Conservation (phyloP, 2,797 vertebrate species). For the Enteromius fasciolatus region DNA sequence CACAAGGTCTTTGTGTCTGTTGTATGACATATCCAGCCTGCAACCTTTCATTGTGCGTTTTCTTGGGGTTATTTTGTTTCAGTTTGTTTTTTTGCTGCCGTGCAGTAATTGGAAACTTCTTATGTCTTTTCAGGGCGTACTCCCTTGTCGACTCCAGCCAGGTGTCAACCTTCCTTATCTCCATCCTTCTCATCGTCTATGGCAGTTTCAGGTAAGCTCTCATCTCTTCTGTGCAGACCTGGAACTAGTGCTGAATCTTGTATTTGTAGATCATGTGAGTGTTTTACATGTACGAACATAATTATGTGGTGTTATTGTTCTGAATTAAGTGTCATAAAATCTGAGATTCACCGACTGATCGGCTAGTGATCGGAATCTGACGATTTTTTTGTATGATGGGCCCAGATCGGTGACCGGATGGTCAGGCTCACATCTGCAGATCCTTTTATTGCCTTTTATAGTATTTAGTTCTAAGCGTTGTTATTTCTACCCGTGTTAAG, state of each 20-base stretch:
- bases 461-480: too few relatives aligned
- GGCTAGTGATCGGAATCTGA: too few relatives aligned
- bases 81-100: not conserved
- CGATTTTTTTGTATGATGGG: too few relatives aligned
- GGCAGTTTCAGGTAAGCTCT: constrained; percentile 98
- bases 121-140: constrained; percentile 85
- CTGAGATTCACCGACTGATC: too few relatives aligned
- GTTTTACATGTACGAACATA: not conserved
- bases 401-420: too few relatives aligned
- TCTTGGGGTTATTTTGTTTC: not conserved
- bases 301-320: not conserved
- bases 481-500: too few relatives aligned
- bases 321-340: too few relatives aligned
- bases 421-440: too few relatives aligned
- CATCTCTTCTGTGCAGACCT: not conserved
- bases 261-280: not conserved
- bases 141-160: constrained; percentile 99
- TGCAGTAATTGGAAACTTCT: not conserved
- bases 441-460: too few relatives aligned
- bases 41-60: too few relatives aligned
- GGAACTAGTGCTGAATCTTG: not conserved
- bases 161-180: constrained; percentile 99
- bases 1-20: not conserved
- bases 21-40: not conserved
- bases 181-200: constrained; percentile 98